phyloP scores from a whole-genome alignment of 1,140 invertebrate genomes.

The Drosophila hydei region DNA sequence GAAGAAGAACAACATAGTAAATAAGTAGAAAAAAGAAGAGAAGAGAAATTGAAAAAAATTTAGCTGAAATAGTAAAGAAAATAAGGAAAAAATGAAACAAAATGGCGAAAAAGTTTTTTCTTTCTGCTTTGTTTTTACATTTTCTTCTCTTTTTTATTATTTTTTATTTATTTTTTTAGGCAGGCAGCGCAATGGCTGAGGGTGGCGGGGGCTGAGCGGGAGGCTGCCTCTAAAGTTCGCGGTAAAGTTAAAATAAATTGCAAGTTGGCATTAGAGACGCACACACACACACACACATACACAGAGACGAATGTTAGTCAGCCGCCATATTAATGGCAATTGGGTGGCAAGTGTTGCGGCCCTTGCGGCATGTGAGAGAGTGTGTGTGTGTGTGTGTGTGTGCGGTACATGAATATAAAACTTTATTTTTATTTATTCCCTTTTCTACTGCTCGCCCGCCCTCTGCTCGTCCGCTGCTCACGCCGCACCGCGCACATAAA shows the following conservation, averaged over 20 bases:
- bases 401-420: constrained; percentile 81
- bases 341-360: constrained; percentile 71
- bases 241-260: constrained; percentile 82
- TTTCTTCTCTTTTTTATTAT: constrained; percentile 46
- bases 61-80: constrained; percentile 75
- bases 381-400: constrained; percentile 28
- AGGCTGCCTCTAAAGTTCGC: constrained; percentile 73
- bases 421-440: constrained; percentile 82
- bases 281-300: constrained; percentile 45
- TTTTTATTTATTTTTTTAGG: constrained; percentile 49
- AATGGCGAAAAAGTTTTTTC: constrained; percentile 68
- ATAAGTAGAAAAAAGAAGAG: constrained; percentile 21
- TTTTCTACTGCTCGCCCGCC: constrained; percentile 38
- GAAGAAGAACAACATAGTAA: constrained; percentile 26
- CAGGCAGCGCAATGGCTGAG: background rate
- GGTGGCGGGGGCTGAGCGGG: background rate
- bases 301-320: constrained; percentile 74
- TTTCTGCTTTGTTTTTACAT: constrained; percentile 46
- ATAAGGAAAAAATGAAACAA: constrained; percentile 46
- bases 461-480: constrained; percentile 8
- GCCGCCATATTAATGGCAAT: constrained; percentile 81
- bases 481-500: constrained; percentile 74
- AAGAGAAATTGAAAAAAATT: constrained; percentile 58
- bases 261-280: constrained; percentile 79
- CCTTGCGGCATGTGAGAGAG: constrained; percentile 36